Conservation (phyloP, 2,113 vertebrate species). For the Mungos mungo region DNA sequence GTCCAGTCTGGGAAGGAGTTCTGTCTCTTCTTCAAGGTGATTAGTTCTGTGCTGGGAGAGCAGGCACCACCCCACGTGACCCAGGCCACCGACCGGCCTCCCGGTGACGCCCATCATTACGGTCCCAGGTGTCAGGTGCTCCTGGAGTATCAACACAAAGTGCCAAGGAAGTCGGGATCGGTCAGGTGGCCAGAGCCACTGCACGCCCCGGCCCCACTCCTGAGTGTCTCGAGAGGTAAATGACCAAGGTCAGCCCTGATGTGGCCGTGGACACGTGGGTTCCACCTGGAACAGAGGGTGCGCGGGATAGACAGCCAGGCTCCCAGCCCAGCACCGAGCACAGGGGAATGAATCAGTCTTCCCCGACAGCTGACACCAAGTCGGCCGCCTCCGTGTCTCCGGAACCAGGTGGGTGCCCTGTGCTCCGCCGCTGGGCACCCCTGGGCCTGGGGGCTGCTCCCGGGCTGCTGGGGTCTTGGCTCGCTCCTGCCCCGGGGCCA, state of each 20-base stretch:
- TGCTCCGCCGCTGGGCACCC: background rate
- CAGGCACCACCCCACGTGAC: background rate
- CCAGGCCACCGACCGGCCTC: background rate
- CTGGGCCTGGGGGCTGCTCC: background rate
- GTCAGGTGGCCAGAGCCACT: background rate
- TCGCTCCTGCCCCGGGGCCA: background rate
- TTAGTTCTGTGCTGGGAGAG: background rate
- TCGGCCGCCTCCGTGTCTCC: background rate
- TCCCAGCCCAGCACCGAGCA: background rate
- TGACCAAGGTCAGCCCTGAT: background rate
- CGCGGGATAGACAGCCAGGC: too few species aligned
- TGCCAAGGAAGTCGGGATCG: background rate
- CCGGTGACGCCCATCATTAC: background rate
- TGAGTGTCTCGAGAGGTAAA: background rate
- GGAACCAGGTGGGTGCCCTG: too few species aligned
- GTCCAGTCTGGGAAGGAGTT: background rate
- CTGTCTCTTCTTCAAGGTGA: background rate
- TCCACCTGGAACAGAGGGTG: background rate
- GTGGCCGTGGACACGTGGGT: background rate
- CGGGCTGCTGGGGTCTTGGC: too few species aligned
- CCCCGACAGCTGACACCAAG: background rate
- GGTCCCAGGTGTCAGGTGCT: background rate
- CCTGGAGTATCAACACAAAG: background rate
- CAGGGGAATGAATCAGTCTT: background rate
- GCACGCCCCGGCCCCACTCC: background rate